Conservation (phyloP, 2,113 vertebrate genomes). For the Brachypodius melanocephalos region DNA sequence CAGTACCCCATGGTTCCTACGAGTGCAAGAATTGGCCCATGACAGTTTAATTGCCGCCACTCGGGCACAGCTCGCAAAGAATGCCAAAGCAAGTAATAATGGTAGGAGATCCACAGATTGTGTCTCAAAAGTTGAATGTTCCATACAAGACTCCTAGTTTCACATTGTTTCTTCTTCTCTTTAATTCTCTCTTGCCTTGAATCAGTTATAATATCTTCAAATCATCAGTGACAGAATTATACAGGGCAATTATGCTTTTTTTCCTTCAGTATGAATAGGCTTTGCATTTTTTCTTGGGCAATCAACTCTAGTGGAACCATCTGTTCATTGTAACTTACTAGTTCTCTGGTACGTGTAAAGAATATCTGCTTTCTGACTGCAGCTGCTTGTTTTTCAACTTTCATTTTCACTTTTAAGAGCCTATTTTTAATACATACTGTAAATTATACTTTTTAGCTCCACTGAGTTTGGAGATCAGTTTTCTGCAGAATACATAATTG, state of each 20-base stretch:
- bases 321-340: not conserved
- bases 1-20: constrained; percentile 92
- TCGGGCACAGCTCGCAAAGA: constrained; percentile 90
- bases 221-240: not conserved
- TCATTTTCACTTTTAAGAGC: not conserved
- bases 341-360: not conserved
- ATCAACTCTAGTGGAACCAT: not conserved
- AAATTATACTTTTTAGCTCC: not conserved
- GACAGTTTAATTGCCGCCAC: constrained; percentile 98
- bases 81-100: constrained; percentile 86
- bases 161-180: not conserved
- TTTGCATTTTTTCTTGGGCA: not conserved
- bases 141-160: not conserved
- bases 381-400: constrained; percentile 1
- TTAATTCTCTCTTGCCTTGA: not conserved
- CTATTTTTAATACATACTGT: not conserved
- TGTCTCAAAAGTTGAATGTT: not conserved
- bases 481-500: not conserved
- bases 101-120: constrained; percentile 73
- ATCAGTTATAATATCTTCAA: not conserved
- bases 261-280: not conserved
- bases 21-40: constrained; percentile 95
- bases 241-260: not conserved
- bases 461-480: not conserved
- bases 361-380: not conserved